Percentiles rank a stretch among this genome's conserved stretches.
phyloP scores from a whole-genome alignment of 2,113 vertebrate genomes.

The Willisornis vidua region DNA sequence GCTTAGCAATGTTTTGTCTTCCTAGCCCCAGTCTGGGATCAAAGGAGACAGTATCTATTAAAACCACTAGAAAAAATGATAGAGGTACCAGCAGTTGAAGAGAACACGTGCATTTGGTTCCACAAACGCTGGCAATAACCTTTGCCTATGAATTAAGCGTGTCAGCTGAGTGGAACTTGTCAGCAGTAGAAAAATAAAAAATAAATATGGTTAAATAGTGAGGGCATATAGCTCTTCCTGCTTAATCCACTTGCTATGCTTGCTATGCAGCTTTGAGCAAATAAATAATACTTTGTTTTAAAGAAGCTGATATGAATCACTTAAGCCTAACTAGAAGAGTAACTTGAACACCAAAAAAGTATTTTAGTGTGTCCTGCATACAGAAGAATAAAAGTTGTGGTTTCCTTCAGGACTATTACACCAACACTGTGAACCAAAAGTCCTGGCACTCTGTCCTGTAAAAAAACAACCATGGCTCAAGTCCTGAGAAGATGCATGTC shows the following conservation, averaged over 20 bases:
- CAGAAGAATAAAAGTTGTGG: not conserved
- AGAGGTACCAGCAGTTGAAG: not conserved
- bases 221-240: not conserved
- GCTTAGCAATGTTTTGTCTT: not conserved
- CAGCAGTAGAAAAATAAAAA: not conserved
- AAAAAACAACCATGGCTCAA: not conserved
- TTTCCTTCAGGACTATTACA: not conserved
- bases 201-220: not conserved
- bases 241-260: not conserved
- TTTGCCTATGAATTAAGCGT: not conserved
- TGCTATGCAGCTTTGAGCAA: not conserved
- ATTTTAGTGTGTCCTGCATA: not conserved
- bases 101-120: not conserved
- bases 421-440: not conserved
- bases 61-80: not conserved
- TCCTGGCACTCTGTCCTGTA: not conserved
- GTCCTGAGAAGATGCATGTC: not conserved
- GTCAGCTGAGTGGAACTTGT: not conserved
- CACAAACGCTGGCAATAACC: not conserved
- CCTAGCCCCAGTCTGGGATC: not conserved
- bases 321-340: not conserved
- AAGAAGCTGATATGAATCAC: not conserved
- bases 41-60: not conserved
- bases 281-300: not conserved
- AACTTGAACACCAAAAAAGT: not conserved